Evolutionary conservation across 1,140 invertebrate genomes (phyloP).

Genomic region (Bombus waltoni): DNA sequence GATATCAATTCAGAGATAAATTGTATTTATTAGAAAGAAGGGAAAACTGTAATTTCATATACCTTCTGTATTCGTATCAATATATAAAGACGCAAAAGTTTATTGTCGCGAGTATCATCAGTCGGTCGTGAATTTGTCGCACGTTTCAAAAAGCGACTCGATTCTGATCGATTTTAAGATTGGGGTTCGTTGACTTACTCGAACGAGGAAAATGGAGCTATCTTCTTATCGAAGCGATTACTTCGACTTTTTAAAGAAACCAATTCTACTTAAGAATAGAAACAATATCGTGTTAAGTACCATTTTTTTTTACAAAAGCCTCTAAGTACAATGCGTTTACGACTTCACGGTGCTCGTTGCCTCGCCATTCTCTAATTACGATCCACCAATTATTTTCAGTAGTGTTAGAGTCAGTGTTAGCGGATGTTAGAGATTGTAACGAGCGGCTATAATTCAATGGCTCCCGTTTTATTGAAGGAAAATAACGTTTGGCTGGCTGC

Average conservation of each 20-base stretch:
- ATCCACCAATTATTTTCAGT: background rate
- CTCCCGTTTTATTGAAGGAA: background rate
- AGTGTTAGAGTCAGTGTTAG: no score
- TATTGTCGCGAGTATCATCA: no score
- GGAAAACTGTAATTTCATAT: background rate
- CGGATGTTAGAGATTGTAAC: background rate
- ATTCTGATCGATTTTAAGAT: background rate
- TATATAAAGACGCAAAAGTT: no score
- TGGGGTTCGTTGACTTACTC: background rate
- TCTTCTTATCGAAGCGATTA: background rate
- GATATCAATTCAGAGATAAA: background rate
- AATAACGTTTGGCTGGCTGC: conserved; percentile 4
- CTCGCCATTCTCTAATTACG: background rate
- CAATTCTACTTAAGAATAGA: background rate
- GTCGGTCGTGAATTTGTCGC: background rate
- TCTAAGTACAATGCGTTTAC: background rate
- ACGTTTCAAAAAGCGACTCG: background rate
- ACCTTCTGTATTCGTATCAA: no score
- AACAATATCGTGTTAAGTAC: background rate
- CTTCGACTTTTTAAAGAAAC: background rate
- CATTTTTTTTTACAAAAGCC: background rate
- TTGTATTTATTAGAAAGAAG: background rate
- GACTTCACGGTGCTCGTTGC: background rate
- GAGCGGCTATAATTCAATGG: background rate
- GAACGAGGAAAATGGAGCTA: background rate